phyloP scores from a whole-genome alignment of 2,888 invertebrate genomes.

The Macrophya alboannulata region DNA sequence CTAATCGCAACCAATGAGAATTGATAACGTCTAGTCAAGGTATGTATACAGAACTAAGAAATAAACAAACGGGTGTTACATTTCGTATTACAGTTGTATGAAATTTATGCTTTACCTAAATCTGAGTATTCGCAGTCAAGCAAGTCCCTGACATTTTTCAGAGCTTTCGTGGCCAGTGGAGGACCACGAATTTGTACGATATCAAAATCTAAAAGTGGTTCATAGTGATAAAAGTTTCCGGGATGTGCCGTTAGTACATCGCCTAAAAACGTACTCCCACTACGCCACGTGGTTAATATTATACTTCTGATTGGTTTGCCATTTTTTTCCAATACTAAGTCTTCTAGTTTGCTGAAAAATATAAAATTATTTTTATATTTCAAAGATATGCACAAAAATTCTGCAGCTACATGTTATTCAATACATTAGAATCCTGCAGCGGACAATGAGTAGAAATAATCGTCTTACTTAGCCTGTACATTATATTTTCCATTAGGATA shows the following conservation, averaged over 20 bases:
- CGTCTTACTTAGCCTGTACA: constrained; percentile 80
- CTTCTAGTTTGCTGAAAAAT: constrained; percentile 82
- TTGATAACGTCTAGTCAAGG: background rate
- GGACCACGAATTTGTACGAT: constrained; percentile 91
- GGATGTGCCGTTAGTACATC: constrained; percentile 92
- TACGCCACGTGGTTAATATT: constrained; percentile 94
- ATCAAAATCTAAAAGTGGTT: constrained; percentile 92
- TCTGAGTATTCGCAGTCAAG: constrained; percentile 89
- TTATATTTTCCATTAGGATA: constrained; percentile 83
- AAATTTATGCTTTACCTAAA: constrained; percentile 80
- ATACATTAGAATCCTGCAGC: background rate
- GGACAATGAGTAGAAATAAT: background rate
- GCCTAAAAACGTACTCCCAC: constrained; percentile 94
- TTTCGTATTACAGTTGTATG: background rate
- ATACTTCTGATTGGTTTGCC: constrained; percentile 90
- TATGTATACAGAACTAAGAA: background rate
- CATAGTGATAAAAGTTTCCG: constrained; percentile 94
- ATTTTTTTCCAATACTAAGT: constrained; percentile 86
- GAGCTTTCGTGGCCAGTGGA: constrained; percentile 86
- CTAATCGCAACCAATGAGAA: background rate
- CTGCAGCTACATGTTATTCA: background rate
- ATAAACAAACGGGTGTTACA: background rate
- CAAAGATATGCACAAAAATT: constrained; percentile 17
- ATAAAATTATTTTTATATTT: background rate
- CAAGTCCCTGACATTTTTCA: constrained; percentile 87